These are phyloP conservation scores for Stratiomys singularior DNA, from an alignment of 2,888 invertebrate genomes.

Conservation along the genomic window DNA sequence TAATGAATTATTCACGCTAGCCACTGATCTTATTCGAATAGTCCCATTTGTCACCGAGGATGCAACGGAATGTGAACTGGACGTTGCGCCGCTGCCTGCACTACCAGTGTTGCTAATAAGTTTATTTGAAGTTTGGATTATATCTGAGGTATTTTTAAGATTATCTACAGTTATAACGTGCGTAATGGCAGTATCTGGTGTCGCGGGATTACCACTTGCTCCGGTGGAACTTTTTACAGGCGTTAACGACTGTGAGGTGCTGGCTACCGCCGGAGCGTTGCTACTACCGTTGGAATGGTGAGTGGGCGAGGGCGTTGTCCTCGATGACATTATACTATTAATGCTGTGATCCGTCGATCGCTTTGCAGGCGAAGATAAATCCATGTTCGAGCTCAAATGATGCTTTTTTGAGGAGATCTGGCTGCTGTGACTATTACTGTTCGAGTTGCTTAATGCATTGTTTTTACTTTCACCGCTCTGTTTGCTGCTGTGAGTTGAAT, in stretches of 20 bases:
- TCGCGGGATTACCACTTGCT: conserved; percentile 39
- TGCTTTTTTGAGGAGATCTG: conserved; percentile 31
- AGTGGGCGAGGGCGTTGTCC: conserved; percentile 54
- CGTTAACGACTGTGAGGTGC: background rate
- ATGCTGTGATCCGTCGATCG: conserved; percentile 62
- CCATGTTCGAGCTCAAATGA: conserved; percentile 48
- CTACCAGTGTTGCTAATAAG: conserved; percentile 51
- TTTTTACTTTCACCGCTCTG: conserved; percentile 41
- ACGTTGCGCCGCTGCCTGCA: background rate
- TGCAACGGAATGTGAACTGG: background rate
- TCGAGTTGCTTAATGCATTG: conserved; percentile 18
- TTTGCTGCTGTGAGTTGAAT: conserved; percentile 16
- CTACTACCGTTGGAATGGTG: conserved; percentile 42
- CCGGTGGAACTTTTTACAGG: conserved; percentile 58
- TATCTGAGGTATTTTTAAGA: conserved; percentile 61
- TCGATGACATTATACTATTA: conserved; percentile 58
- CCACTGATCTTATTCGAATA: conserved; percentile 51
- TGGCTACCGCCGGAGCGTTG: background rate
- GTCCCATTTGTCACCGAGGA: conserved; percentile 32
- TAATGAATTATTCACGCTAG: conserved; percentile 51
- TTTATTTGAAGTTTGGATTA: conserved; percentile 62
- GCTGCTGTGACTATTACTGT: conserved; percentile 37
- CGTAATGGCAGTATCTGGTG: conserved; percentile 54
- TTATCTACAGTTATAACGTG: conserved; percentile 63
- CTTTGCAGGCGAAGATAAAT: conserved; percentile 58